Percentiles rank a stretch among this genome's conserved stretches.
phyloP scores from a whole-genome alignment of 2,113 vertebrate species.

The Chionis minor region DNA sequence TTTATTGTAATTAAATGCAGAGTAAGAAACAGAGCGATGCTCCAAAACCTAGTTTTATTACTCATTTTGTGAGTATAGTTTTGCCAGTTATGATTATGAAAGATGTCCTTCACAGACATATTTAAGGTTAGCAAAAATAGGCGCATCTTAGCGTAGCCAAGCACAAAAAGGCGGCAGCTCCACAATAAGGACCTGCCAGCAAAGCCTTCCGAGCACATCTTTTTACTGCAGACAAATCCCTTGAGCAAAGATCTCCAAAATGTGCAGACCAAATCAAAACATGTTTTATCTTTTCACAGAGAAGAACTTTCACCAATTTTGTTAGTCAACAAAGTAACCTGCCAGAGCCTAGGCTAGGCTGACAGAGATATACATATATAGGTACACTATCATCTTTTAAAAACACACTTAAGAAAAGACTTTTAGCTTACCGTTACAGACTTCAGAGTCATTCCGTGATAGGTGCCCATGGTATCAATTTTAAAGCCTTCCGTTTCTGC shows the following conservation, averaged over 20 bases:
- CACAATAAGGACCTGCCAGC: not conserved
- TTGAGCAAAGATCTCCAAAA: not conserved
- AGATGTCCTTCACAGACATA: not conserved
- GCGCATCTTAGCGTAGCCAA: accelerated
- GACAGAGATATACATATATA: accelerated
- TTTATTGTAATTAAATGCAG: not conserved
- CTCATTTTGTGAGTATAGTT: not conserved
- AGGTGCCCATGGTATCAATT: slow-evolving; percentile 98
- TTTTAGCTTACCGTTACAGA: slow-evolving; percentile 90
- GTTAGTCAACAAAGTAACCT: not conserved
- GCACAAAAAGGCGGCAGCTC: not conserved
- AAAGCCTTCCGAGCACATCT: not conserved
- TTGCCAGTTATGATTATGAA: not conserved
- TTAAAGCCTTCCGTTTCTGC: slow-evolving; percentile 98
- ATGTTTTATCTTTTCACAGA: not conserved
- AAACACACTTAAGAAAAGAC: not conserved
- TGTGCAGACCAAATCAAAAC: not conserved
- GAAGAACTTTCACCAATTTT: not conserved
- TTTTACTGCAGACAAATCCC: not conserved
- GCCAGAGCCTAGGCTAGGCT: not conserved
- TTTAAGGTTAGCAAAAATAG: not conserved
- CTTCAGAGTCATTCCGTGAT: slow-evolving; percentile 98
- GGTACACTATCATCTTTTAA: not conserved
- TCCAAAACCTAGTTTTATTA: not conserved
- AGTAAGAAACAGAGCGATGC: not conserved